Conservation (phyloP, 2,797 vertebrate genomes). For the Phyllotis vaccarum region DNA sequence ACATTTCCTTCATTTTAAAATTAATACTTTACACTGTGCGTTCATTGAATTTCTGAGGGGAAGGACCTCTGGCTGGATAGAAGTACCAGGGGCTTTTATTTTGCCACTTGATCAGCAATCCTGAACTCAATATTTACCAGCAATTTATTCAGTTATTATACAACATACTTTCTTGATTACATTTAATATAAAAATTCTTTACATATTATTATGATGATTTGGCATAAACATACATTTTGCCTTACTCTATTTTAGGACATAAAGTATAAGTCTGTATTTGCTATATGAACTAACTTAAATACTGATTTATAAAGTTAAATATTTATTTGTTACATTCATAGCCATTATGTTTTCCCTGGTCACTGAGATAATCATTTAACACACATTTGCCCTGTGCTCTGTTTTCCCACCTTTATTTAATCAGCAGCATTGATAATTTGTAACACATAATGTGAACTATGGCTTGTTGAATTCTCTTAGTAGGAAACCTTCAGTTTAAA, state of each 20-base stretch:
- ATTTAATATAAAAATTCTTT: conserved; percentile 23
- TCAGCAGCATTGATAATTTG: conserved; percentile 29
- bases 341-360: conserved; percentile 10
- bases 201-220: conserved; percentile 14
- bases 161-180: background rate
- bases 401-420: conserved; percentile 60
- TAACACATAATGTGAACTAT: background rate
- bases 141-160: conserved; percentile 32
- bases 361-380: conserved; percentile 18
- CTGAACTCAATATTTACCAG: conserved; percentile 46
- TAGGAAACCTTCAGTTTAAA: conserved; percentile 41
- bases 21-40: background rate
- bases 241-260: conserved; percentile 33
- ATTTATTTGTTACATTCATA: conserved; percentile 51
- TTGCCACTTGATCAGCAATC: conserved; percentile 19
- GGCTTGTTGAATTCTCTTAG: conserved; percentile 47
- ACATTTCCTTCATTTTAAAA: conserved; percentile 46
- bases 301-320: conserved; percentile 55
- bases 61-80: background rate
- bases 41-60: conserved; percentile 44
- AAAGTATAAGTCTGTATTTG: conserved; percentile 22
- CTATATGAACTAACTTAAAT: conserved; percentile 50
- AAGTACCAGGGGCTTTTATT: background rate
- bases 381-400: conserved; percentile 31
- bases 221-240: conserved; percentile 46